Percentiles rank a stretch among this genome's conserved stretches.
These are phyloP conservation scores for Dynastes maya DNA, from an alignment of 2,888 invertebrate genomes.

Conservation along the genomic window DNA sequence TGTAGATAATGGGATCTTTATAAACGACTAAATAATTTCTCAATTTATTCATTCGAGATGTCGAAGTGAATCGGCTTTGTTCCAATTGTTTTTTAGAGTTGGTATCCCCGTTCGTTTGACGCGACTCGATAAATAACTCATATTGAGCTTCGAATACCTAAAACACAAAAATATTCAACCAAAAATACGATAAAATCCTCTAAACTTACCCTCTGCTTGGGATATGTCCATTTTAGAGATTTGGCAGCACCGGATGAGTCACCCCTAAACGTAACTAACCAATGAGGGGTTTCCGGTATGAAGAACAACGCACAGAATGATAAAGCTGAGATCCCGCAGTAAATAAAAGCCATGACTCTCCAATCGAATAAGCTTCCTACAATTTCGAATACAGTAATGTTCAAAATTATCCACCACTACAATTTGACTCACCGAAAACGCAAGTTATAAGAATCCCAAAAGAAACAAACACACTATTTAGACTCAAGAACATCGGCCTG, in stretches of 20 bases:
- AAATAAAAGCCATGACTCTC: constrained; percentile 71
- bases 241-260: constrained; percentile 64
- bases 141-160: constrained; percentile 58
- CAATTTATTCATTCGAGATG: constrained; percentile 49
- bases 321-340: constrained; percentile 65
- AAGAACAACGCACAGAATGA: constrained; percentile 67
- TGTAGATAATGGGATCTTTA: constrained; percentile 70
- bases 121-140: constrained; percentile 14
- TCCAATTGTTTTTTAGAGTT: neutral
- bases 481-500: constrained; percentile 73
- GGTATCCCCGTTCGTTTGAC: constrained; percentile 45
- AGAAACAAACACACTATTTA: constrained; percentile 75
- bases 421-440: constrained; percentile 65
- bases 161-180: constrained; percentile 19
- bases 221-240: constrained; percentile 71
- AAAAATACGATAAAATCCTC: neutral
- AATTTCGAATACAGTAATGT: constrained; percentile 48
- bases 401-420: neutral
- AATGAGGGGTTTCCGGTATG: constrained; percentile 75
- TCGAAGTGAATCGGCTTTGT: neutral
- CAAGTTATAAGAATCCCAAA: constrained; percentile 75
- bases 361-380: constrained; percentile 70
- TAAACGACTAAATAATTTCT: constrained; percentile 60
- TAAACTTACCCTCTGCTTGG: constrained; percentile 65
- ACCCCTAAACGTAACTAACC: constrained; percentile 71